Conservation (phyloP, 2,113 vertebrate genomes). For the Megaptera novaeangliae region DNA sequence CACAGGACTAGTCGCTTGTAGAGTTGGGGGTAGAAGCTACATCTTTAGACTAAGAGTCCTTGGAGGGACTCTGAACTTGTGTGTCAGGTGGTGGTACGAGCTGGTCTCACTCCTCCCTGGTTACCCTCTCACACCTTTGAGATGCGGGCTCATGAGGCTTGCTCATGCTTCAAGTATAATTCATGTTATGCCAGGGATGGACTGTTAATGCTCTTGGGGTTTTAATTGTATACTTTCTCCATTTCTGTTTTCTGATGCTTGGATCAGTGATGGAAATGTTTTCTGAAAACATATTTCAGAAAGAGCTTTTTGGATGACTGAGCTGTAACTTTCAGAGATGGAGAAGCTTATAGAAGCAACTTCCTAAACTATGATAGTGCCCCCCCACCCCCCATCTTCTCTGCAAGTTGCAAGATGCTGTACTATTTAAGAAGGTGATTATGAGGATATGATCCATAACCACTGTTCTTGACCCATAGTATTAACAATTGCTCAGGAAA, state of each 20-base stretch:
- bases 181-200: background rate
- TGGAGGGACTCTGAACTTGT: background rate
- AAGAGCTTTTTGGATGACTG: background rate
- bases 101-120: background rate
- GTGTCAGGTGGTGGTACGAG: background rate
- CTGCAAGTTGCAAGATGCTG: background rate
- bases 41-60: background rate
- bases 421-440: background rate
- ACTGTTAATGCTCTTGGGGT: background rate
- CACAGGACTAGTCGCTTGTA: background rate
- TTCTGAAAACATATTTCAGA: slow-evolving; percentile 22
- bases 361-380: background rate
- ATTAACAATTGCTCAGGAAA: slow-evolving; percentile 22
- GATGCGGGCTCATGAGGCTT: background rate
- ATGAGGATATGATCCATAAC: background rate
- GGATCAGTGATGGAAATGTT: background rate
- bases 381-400: background rate
- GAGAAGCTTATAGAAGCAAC: background rate
- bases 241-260: slow-evolving; percentile 16
- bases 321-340: background rate
- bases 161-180: background rate
- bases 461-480: background rate
- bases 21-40: background rate
- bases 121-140: background rate
- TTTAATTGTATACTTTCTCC: background rate